A percentile compares a stretch with the other conserved stretches of the same genome.
These are phyloP conservation scores for Oreochromis spilurus DNA, from an alignment of 2,113 vertebrate genomes.

Conservation along the genomic window DNA sequence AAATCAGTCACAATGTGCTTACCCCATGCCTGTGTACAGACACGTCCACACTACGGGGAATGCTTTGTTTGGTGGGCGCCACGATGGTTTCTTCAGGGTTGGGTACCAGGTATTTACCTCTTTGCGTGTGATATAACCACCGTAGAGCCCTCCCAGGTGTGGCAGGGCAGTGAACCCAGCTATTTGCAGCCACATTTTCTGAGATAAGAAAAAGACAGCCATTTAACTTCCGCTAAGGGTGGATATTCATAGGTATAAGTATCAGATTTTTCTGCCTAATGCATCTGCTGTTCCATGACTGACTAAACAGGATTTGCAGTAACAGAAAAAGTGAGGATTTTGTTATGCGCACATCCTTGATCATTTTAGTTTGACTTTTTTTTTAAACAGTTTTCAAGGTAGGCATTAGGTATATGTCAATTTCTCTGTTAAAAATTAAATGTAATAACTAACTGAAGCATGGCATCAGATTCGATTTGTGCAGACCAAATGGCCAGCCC, in stretches of 20 bases:
- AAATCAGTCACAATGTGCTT: slow-evolving; percentile 8
- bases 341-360: neutral
- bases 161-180: slow-evolving; percentile 80
- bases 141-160: slow-evolving; percentile 79
- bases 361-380: neutral
- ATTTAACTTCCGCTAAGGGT: neutral
- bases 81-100: slow-evolving; percentile 76
- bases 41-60: slow-evolving; percentile 80
- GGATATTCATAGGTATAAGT: neutral
- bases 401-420: neutral
- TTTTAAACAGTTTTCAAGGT: neutral
- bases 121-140: slow-evolving; percentile 72
- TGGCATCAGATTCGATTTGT: neutral
- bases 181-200: slow-evolving; percentile 78
- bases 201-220: neutral
- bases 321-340: neutral
- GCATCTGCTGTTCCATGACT: neutral
- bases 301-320: neutral
- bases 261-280: neutral
- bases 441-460: neutral
- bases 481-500: neutral
- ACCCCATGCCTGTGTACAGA: slow-evolving; percentile 86
- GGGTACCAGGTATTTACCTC: slow-evolving; percentile 77
- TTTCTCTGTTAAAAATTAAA: neutral
- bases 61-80: slow-evolving; percentile 78